These are phyloP conservation scores for Gambusia affinis DNA, from an alignment of 2,113 vertebrate species.

Conservation along the genomic window DNA sequence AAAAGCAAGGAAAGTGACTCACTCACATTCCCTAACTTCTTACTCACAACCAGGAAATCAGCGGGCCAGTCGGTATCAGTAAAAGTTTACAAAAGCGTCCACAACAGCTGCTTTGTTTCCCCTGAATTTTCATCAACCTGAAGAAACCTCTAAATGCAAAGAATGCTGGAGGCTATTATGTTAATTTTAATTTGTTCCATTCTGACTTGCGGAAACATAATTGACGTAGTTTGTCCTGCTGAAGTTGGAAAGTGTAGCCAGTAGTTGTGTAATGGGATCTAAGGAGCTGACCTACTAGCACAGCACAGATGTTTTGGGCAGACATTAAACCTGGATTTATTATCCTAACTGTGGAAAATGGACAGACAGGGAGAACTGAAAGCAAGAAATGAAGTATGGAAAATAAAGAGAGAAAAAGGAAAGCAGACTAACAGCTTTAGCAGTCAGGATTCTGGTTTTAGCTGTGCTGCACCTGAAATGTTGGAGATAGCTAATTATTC, in stretches of 20 bases:
- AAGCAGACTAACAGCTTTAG: not conserved
- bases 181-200: conserved; percentile 25
- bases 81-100: conserved; percentile 29
- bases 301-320: conserved; percentile 42
- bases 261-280: conserved; percentile 34
- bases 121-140: conserved; percentile 24
- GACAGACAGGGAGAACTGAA: not conserved
- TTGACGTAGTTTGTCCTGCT: conserved; percentile 31
- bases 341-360: not conserved
- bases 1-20: conserved; percentile 28
- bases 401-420: not conserved
- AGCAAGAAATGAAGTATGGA: not conserved
- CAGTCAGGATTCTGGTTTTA: not conserved
- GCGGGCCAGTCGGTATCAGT: conserved; percentile 23
- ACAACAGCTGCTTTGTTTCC: conserved; percentile 52
- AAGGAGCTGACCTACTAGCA: conserved; percentile 26
- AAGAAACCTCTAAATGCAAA: conserved; percentile 32
- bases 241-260: conserved; percentile 12
- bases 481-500: not conserved
- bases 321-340: not conserved
- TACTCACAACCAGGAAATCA: conserved; percentile 55
- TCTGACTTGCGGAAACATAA: conserved; percentile 36
- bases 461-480: not conserved
- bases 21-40: conserved; percentile 31
- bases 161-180: conserved; percentile 27